phyloP scores from a whole-genome alignment of 2,888 invertebrate species.

The Microplitis deprimator region DNA sequence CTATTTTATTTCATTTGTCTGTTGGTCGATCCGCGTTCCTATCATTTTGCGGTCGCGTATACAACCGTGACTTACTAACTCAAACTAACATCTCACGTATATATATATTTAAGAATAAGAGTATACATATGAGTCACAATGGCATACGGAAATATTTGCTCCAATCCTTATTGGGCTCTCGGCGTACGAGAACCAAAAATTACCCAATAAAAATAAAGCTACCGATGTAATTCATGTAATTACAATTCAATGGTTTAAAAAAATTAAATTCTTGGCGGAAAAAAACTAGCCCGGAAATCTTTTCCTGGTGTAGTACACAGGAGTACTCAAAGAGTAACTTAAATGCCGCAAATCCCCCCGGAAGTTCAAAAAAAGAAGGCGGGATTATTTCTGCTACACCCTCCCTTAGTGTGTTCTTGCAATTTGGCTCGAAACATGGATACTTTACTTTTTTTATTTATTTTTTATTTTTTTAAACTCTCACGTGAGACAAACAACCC shows the following conservation, averaged over 20 bases:
- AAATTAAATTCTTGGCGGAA: background rate
- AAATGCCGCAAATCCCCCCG: constrained; percentile 49
- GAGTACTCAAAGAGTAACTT: background rate
- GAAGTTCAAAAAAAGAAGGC: constrained; percentile 57
- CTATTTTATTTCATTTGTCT: constrained; percentile 21
- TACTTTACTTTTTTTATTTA: background rate
- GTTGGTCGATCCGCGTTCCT: constrained; percentile 27
- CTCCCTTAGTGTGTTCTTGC: constrained; percentile 25
- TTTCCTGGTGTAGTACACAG: background rate
- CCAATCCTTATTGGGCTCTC: background rate
- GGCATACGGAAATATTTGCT: background rate
- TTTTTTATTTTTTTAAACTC: background rate
- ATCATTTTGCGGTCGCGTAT: constrained; percentile 21
- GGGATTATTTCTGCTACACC: constrained; percentile 57
- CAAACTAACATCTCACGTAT: background rate
- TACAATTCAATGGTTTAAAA: background rate
- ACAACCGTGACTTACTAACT: background rate
- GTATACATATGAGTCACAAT: background rate
- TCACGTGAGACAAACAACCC: background rate
- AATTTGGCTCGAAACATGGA: background rate
- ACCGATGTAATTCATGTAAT: background rate
- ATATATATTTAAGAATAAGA: background rate
- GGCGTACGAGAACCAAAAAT: background rate
- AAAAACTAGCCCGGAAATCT: constrained; percentile 56
- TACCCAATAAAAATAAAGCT: background rate